Conservation (phyloP, 35 echinoderm and acorn worm species). For the Ophiothrix spiculata region DNA sequence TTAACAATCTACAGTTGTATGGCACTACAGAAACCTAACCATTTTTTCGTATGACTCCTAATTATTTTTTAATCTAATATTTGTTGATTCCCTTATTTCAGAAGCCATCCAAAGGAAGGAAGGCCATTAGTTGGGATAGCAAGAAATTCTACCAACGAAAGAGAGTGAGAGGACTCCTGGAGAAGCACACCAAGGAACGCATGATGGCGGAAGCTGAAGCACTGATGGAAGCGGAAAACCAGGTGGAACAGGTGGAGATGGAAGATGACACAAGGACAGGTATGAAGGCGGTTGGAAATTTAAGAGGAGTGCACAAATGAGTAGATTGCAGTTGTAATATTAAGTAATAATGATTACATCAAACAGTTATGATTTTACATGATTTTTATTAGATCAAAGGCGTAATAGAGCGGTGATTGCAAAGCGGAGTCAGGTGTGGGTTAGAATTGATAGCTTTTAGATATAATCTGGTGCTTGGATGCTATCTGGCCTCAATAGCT, state of each 20-base stretch:
- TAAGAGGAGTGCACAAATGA: too few relatives aligned
- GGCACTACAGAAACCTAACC: too few relatives aligned
- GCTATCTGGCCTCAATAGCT: too few relatives aligned
- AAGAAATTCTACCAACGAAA: slow-evolving; percentile 60
- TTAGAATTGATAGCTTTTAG: not conserved
- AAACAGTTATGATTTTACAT: too few relatives aligned
- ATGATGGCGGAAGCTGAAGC: slow-evolving; percentile 57
- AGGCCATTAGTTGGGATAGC: slow-evolving; percentile 86
- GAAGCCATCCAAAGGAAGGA: slow-evolving; percentile 82
- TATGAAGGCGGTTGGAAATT: not conserved
- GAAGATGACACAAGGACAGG: slow-evolving; percentile 56
- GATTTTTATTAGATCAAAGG: too few relatives aligned
- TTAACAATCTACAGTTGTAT: too few relatives aligned
- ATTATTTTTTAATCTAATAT: too few relatives aligned
- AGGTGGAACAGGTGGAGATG: slow-evolving; percentile 32
- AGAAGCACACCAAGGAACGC: slow-evolving; percentile 24
- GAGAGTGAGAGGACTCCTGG: slow-evolving; percentile 56
- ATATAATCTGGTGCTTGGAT: not conserved
- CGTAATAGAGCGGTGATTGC: too few relatives aligned
- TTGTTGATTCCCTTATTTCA: slow-evolving; percentile 30
- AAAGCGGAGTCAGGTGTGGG: too few relatives aligned
- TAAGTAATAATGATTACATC: too few relatives aligned
- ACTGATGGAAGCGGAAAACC: slow-evolving; percentile 38
- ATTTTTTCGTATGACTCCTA: too few relatives aligned
- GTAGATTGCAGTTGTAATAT: too few relatives aligned